A percentile compares a stretch with the other conserved stretches of the same genome.
Evolutionary conservation across 2,888 invertebrate genomes (phyloP).

Genomic region (Drosophila quinaria): DNA sequence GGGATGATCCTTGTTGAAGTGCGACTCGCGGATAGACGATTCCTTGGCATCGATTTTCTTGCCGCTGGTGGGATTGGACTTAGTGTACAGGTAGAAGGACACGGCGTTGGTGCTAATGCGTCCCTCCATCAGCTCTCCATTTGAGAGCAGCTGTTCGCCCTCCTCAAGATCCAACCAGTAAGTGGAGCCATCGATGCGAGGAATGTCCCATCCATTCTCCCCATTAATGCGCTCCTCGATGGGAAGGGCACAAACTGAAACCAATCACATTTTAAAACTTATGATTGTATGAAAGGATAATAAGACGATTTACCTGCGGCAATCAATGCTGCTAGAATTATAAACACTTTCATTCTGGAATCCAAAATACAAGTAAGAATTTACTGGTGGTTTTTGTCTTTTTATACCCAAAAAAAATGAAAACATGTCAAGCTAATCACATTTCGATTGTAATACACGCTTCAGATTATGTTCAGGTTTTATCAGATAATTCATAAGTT

Average conservation of each 20-base stretch:
- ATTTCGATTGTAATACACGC: constrained; percentile 1
- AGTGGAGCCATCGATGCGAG: constrained; percentile 61
- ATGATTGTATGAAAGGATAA: not conserved
- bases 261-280: constrained; percentile 6
- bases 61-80: constrained; percentile 60
- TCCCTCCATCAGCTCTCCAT: constrained; percentile 41
- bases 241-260: constrained; percentile 41
- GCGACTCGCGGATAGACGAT: constrained; percentile 57
- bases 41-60: constrained; percentile 55
- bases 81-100: constrained; percentile 73
- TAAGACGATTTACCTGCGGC: constrained; percentile 40
- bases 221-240: constrained; percentile 59
- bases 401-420: constrained; percentile 23
- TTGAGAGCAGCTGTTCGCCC: constrained; percentile 50
- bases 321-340: constrained; percentile 23
- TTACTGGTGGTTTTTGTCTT: not conserved
- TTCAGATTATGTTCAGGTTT: constrained; percentile 12
- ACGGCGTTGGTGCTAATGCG: constrained; percentile 58
- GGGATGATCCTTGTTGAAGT: constrained; percentile 56
- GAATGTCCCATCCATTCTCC: constrained; percentile 76
- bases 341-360: constrained; percentile 2
- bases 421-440: constrained; percentile 10
- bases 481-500: constrained; percentile 4
- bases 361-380: not conserved
- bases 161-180: constrained; percentile 67